phyloP scores from a whole-genome alignment of 2,113 vertebrate genomes.

The Bambusicola thoracicus region DNA sequence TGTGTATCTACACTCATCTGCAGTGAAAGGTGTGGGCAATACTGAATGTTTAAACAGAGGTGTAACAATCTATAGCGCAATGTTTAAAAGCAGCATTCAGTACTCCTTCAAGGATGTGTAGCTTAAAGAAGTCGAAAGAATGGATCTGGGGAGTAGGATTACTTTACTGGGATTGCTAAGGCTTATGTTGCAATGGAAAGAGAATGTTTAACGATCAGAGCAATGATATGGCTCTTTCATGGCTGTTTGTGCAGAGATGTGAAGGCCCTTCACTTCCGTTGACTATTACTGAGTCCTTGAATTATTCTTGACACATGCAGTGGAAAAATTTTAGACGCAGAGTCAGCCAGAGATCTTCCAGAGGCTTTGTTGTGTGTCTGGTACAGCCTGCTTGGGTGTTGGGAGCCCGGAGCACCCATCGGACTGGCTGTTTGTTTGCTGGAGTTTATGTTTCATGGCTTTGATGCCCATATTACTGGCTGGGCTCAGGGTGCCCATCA shows the following conservation, averaged over 20 bases:
- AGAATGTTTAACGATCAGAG: not conserved
- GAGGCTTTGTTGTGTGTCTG: accelerated
- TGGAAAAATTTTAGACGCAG: not conserved
- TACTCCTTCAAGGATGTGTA: not conserved
- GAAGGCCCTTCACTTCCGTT: not conserved
- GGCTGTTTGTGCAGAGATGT: not conserved
- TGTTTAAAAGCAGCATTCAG: not conserved
- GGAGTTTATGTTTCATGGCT: not conserved
- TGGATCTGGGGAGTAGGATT: not conserved
- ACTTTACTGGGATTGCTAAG: not conserved
- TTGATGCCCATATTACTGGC: not conserved
- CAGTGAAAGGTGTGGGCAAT: not conserved
- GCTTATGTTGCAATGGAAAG: not conserved
- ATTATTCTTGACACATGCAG: not conserved
- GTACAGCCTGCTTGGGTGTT: not conserved
- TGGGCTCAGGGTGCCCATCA: not conserved
- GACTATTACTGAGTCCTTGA: not conserved
- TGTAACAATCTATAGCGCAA: not conserved
- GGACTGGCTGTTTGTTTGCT: not conserved
- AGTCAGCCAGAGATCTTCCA: not conserved
- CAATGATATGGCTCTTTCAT: not conserved
- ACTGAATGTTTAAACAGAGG: too few relatives aligned
- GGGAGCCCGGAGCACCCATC: not conserved
- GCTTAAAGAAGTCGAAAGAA: not conserved
- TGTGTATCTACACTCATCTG: not conserved